Evolutionary conservation across 2,888 invertebrate species (phyloP).

Genomic region (Notodonta ziczac): DNA sequence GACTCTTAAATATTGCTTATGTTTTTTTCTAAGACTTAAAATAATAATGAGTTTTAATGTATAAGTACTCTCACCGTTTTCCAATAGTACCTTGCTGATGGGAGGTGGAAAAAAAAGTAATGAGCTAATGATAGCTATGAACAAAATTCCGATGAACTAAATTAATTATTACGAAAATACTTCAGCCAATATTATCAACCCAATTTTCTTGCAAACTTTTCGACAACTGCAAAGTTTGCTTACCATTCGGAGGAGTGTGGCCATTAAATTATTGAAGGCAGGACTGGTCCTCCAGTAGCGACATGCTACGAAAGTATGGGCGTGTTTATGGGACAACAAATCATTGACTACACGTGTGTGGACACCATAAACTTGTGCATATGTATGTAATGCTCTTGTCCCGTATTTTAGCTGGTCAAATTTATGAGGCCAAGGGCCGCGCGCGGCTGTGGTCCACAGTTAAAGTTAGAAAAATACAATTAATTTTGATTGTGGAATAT

Average conservation of each 20-base stretch:
- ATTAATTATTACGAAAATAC: no score
- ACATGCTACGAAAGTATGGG: slow-evolving; percentile 42
- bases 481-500: slow-evolving; percentile 37
- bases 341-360: slow-evolving; percentile 50
- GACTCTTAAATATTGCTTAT: no score
- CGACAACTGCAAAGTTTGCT: slow-evolving; percentile 36
- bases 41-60: no score
- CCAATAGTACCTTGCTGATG: no score
- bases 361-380: slow-evolving; percentile 43
- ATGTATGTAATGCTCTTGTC: slow-evolving; percentile 34
- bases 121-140: no score
- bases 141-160: no score
- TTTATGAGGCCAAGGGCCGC: slow-evolving; percentile 39
- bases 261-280: slow-evolving; percentile 46
- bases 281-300: slow-evolving; percentile 51
- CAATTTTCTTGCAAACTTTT: slow-evolving; percentile 12
- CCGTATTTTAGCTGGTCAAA: slow-evolving; percentile 37
- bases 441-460: slow-evolving; percentile 21
- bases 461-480: slow-evolving; percentile 26
- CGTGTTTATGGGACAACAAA: slow-evolving; percentile 60
- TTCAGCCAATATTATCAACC: no score
- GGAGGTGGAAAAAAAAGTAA: no score
- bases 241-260: slow-evolving; percentile 46
- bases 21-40: no score
- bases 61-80: no score